Conservation (phyloP, 30 jellyfish, hydroid and myxozoan species). For the Aurelia coerulea region DNA sequence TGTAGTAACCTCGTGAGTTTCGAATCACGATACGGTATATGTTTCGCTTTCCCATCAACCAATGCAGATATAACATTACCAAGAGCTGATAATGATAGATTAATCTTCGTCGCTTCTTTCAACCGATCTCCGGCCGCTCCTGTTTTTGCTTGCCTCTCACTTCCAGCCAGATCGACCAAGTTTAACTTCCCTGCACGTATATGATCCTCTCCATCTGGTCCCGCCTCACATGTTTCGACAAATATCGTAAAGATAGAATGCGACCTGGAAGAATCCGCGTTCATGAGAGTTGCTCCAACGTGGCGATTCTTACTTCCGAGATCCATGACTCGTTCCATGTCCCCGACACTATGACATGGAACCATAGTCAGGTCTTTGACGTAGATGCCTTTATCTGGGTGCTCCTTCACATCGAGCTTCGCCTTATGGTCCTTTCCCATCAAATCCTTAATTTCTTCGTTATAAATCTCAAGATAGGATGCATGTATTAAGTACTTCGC, state of each 20-base stretch:
- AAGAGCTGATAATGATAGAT: slow-evolving; percentile 91
- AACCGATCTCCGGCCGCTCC: slow-evolving; percentile 97
- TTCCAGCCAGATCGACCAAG: slow-evolving; percentile 98
- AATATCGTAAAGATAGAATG: slow-evolving; percentile 96
- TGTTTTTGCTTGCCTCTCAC: slow-evolving; percentile 97
- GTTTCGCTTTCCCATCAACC: slow-evolving; percentile 98
- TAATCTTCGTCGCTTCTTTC: slow-evolving; percentile 97
- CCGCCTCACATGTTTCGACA: slow-evolving; percentile 93
- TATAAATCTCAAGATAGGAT: slow-evolving; percentile 91
- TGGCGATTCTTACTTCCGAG: slow-evolving; percentile 90
- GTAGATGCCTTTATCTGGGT: slow-evolving; percentile 94
- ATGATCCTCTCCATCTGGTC: slow-evolving; percentile 96
- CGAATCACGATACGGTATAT: slow-evolving; percentile 97
- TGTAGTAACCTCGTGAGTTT: slow-evolving; percentile 91
- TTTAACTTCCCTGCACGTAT: slow-evolving; percentile 94
- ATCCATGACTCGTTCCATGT: slow-evolving; percentile 98
- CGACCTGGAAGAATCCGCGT: slow-evolving; percentile 98
- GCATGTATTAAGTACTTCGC: slow-evolving; percentile 94
- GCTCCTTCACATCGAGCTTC: slow-evolving; percentile 92
- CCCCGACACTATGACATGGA: slow-evolving; percentile 90
- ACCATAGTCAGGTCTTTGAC: slow-evolving; percentile 89
- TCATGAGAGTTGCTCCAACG: slow-evolving; percentile 99
- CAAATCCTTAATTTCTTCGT: slow-evolving; percentile 93
- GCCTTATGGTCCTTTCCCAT: slow-evolving; percentile 84
- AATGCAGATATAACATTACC: slow-evolving; percentile 98